These are phyloP conservation scores for Hyles vespertilio DNA, from an alignment of 1,140 invertebrate species.

Conservation along the genomic window DNA sequence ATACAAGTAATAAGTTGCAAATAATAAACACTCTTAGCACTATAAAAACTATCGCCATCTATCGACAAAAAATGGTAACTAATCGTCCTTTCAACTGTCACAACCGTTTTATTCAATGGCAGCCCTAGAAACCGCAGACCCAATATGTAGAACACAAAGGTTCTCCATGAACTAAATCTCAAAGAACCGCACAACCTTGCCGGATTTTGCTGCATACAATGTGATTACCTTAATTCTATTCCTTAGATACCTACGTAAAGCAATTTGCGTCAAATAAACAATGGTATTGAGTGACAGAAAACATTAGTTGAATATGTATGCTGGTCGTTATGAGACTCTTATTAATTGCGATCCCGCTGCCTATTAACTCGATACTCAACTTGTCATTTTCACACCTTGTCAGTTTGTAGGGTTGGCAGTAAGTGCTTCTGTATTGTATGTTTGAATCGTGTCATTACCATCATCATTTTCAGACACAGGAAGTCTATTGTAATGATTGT, in stretches of 20 bases:
- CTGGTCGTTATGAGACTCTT: slow-evolving; percentile 39
- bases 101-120: too few relatives aligned
- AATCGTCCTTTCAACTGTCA: too few relatives aligned
- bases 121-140: neutral
- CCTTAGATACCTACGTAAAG: slow-evolving; percentile 36
- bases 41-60: too few relatives aligned
- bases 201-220: slow-evolving; percentile 30
- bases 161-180: slow-evolving; percentile 63
- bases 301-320: slow-evolving; percentile 55
- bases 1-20: too few relatives aligned
- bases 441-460: too few relatives aligned
- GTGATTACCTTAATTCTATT: slow-evolving; percentile 36
- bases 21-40: too few relatives aligned
- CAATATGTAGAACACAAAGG: slow-evolving; percentile 31
- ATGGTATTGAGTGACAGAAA: slow-evolving; percentile 46
- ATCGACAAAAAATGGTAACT: too few relatives aligned
- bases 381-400: slow-evolving; percentile 52
- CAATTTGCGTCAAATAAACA: slow-evolving; percentile 51
- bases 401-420: slow-evolving; percentile 26
- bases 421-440: too few relatives aligned
- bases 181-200: slow-evolving; percentile 41
- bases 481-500: too few relatives aligned
- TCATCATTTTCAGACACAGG: too few relatives aligned
- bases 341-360: slow-evolving; percentile 40
- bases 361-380: slow-evolving; percentile 31